Evolutionary conservation across 1,140 invertebrate genomes (phyloP).

Genomic region (Hycleus phaleratus): DNA sequence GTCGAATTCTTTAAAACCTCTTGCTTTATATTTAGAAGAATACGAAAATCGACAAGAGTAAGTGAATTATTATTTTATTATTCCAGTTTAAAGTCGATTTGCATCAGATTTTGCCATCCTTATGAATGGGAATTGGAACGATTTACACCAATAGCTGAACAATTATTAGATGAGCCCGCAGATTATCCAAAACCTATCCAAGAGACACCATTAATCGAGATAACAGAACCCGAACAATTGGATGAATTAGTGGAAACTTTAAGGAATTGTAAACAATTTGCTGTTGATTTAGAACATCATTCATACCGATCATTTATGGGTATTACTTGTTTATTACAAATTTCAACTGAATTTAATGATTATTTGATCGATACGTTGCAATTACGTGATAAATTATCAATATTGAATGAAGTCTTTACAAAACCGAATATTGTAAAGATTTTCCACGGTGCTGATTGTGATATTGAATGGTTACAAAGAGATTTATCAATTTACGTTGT

Average conservation of each 20-base stretch:
- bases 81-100: not conserved
- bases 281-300: conserved; percentile 87
- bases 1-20: conserved; percentile 78
- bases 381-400: conserved; percentile 71
- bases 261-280: conserved; percentile 60
- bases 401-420: conserved; percentile 88
- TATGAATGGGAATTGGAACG: conserved; percentile 80
- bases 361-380: conserved; percentile 86
- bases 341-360: conserved; percentile 79
- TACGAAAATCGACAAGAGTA: conserved; percentile 45
- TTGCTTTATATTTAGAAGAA: conserved; percentile 62
- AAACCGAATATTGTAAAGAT: conserved; percentile 88
- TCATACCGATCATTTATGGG: conserved; percentile 75
- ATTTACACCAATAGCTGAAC: conserved; percentile 48
- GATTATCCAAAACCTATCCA: conserved; percentile 45
- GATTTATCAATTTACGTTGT: conserved; percentile 94
- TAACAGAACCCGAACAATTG: conserved; percentile 61
- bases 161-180: conserved; percentile 44
- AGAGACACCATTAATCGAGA: conserved; percentile 57
- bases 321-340: conserved; percentile 90
- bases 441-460: conserved; percentile 85
- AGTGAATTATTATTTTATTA: conserved; percentile 3
- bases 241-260: conserved; percentile 60
- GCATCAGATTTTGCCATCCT: conserved; percentile 70
- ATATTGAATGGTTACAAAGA: conserved; percentile 91